Evolutionary conservation across 2,113 vertebrate species (phyloP).

Genomic region (Crotophaga sulcirostris): DNA sequence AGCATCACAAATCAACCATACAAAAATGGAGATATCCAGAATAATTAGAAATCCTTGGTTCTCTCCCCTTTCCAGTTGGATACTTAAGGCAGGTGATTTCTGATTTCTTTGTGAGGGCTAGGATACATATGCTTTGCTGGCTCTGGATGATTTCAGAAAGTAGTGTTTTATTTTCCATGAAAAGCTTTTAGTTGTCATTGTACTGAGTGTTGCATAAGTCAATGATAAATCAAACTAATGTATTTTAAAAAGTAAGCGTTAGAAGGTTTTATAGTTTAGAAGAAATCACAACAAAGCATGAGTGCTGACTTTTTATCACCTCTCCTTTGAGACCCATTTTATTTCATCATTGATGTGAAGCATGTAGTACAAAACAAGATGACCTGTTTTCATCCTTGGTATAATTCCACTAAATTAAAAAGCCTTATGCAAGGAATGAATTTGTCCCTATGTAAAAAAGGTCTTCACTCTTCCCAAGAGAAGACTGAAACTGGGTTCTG

Average conservation of each 20-base stretch:
- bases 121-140: background rate
- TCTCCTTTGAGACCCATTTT: constrained; percentile 48
- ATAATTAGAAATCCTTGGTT: background rate
- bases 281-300: background rate
- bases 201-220: background rate
- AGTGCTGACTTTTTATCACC: constrained; percentile 28
- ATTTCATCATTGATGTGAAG: constrained; percentile 37
- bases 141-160: background rate
- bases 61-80: background rate
- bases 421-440: background rate
- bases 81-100: background rate
- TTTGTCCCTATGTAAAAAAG: constrained; percentile 38
- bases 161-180: background rate
- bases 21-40: background rate
- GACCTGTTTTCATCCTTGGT: constrained; percentile 53
- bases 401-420: background rate
- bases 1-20: background rate
- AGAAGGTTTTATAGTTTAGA: constrained; percentile 23
- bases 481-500: constrained; percentile 22
- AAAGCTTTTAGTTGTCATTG: background rate
- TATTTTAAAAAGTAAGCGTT: constrained; percentile 3
- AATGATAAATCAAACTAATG: constrained; percentile 40
- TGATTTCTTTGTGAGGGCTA: background rate
- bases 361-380: constrained; percentile 54
- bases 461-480: constrained; percentile 24